Evolutionary conservation across 1,140 invertebrate genomes (phyloP), one percentile per base, ranked within the genome.

Genomic region (Mamestra configurata): DNA sequence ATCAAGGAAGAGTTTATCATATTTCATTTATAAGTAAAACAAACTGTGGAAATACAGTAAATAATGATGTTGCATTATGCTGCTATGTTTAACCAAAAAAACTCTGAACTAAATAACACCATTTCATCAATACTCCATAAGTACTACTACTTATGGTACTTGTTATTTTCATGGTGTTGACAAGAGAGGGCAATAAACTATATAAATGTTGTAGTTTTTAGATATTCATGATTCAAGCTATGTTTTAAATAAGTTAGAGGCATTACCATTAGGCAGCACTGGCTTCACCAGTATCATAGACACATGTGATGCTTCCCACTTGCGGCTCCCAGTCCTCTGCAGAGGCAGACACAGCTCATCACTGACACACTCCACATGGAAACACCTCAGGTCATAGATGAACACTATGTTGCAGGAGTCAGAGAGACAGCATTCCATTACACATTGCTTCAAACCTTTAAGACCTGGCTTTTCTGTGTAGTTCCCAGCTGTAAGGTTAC

Each of bases 241-340:
- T 18, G 40, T 22, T 15, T 61, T 55, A 31, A 80, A 78, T 53
- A 49, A 66, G 13, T 46, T 43, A 37, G 31, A 53, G 18, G 73
- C 83, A 55, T 87, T 86, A 93, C 89, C 90, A 88, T 86, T 92
- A 13, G 88, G 84, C 55, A 92, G 79, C 5, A 94, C 90, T 53
- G 97, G 97, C 91, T 96, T 97, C 0, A 98, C 97, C 61, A 98
- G 90, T 15, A 98, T 96, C 97, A 98, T 97, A 70, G 95, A 96
- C 6, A 97, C 96, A 95, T 97, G 96, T 37, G 94, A 91, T 22
- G 94, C 91, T 6, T 95, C 92, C 80, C 94, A 93, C 77, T 96
- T 96, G 13, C 93, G 87, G 46, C 96, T 92, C 71, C 96, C 96
- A 20, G 94, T 84, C 82, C 96, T 95, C 55, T 95, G 93, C 20